Evolutionary conservation across 2,797 vertebrate genomes (phyloP).

Genomic region (Chloroceryle amazona): DNA sequence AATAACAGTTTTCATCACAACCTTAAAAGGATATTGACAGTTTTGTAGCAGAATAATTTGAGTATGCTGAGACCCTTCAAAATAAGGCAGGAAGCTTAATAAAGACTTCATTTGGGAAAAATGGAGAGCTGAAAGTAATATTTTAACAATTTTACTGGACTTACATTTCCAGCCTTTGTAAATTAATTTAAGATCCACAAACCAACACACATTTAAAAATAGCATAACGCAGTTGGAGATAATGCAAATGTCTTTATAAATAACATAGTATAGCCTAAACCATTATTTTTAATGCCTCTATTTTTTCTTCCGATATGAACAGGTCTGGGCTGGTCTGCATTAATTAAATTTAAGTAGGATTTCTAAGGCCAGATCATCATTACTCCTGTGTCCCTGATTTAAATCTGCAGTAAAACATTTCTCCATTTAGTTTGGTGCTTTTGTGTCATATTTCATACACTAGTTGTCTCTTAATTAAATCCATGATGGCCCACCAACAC

Average conservation of each 20-base stretch:
- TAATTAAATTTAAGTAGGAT: constrained; percentile 83
- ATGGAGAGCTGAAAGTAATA: background rate
- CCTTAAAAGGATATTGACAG: background rate
- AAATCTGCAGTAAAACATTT: constrained; percentile 85
- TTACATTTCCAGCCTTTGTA: constrained; percentile 51
- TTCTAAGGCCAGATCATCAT: constrained; percentile 80
- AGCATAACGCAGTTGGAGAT: constrained; percentile 74
- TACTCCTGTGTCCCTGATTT: constrained; percentile 81
- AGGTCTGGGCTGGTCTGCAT: constrained; percentile 74
- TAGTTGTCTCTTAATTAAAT: constrained; percentile 88
- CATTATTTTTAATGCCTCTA: constrained; percentile 72
- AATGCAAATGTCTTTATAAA: constrained; percentile 77
- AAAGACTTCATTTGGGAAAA: constrained; percentile 6
- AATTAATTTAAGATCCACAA: constrained; percentile 72
- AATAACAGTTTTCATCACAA: background rate
- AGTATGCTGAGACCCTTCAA: background rate
- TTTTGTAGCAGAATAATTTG: background rate
- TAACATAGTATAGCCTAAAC: constrained; percentile 75
- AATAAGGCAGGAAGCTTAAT: background rate
- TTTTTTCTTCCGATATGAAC: constrained; percentile 54
- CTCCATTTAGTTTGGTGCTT: constrained; percentile 84
- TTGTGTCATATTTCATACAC: constrained; percentile 85
- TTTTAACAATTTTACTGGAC: constrained; percentile 65
- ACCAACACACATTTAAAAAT: constrained; percentile 70
- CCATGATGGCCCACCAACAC: constrained; percentile 85